Percentiles rank a stretch among this genome's conserved stretches.
These are phyloP conservation scores for Dallia pectoralis DNA, from an alignment of 2,797 vertebrate species.

Conservation along the genomic window DNA sequence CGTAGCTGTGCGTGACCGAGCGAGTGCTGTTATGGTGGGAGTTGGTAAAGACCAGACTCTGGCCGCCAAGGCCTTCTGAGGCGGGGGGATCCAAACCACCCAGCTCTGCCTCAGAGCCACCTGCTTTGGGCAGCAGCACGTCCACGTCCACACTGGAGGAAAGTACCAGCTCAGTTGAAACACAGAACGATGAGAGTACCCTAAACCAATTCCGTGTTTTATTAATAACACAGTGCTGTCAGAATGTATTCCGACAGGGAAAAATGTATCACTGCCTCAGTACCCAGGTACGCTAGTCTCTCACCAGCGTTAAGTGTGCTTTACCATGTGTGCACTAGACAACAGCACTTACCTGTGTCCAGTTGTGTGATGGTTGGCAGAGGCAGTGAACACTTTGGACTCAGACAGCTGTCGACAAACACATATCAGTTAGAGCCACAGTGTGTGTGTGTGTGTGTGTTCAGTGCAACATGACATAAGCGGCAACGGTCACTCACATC, in stretches of 20 bases:
- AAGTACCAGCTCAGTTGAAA: neutral
- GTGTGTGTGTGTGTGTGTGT: neutral
- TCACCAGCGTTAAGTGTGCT: neutral
- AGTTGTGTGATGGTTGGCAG: constrained; percentile 77
- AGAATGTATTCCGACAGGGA: too few relatives aligned
- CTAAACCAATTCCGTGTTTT: neutral
- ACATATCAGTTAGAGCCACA: neutral
- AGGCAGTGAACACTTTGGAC: constrained; percentile 90
- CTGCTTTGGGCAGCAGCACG: constrained; percentile 67
- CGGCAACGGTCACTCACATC: constrained; percentile 79
- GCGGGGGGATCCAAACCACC: constrained; percentile 76
- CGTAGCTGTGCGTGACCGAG: constrained; percentile 82
- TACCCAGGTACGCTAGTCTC: neutral
- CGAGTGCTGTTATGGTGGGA: constrained; percentile 83
- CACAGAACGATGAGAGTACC: neutral
- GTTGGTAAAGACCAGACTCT: constrained; percentile 96
- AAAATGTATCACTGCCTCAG: too few relatives aligned
- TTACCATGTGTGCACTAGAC: neutral
- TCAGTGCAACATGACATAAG: constrained; percentile 16
- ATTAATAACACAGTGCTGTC: too few relatives aligned
- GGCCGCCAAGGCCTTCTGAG: constrained; percentile 79
- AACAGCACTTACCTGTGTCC: constrained; percentile 77
- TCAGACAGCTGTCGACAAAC: constrained; percentile 71
- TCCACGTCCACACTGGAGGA: constrained; percentile 66
- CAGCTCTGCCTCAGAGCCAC: constrained; percentile 70